These are phyloP conservation scores for Cataglyphis livida DNA, from an alignment of 2,888 invertebrate species.

Conservation along the genomic window DNA sequence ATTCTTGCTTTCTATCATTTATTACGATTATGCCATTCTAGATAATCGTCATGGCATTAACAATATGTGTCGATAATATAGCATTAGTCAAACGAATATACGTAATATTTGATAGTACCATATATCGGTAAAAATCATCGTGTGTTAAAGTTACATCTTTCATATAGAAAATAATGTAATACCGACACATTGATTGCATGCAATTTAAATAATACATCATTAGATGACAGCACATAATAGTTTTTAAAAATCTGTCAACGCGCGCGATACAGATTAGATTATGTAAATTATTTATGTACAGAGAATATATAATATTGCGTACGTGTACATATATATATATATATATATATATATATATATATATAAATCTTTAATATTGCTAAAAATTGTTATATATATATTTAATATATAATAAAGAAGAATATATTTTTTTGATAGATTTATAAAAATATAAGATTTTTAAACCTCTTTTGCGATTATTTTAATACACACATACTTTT, in stretches of 20 bases:
- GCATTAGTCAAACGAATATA: not conserved
- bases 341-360: not conserved
- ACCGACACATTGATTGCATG: not conserved
- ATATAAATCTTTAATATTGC: not conserved
- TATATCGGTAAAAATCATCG: not conserved
- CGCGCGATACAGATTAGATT: not conserved
- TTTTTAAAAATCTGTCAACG: not conserved
- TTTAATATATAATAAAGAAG: not conserved
- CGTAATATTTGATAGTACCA: not conserved
- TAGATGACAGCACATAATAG: constrained; percentile 23
- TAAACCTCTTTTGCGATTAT: not conserved
- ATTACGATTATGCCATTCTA: not conserved
- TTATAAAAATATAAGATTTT: not conserved
- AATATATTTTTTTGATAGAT: not conserved
- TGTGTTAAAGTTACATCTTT: not conserved
- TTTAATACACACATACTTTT: too few species aligned
- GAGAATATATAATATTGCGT: too few species aligned
- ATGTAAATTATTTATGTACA: not conserved
- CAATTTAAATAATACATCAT: not conserved
- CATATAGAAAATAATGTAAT: not conserved
- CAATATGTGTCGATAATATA: not conserved
- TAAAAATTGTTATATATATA: not conserved
- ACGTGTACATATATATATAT: not conserved
- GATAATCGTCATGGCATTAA: too few species aligned
- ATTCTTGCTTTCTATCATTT: not conserved